Evolutionary conservation across 2,797 vertebrate genomes (phyloP), one percentile per base, ranked within the genome.

Genomic region (Pseudochirops corinnae): DNA sequence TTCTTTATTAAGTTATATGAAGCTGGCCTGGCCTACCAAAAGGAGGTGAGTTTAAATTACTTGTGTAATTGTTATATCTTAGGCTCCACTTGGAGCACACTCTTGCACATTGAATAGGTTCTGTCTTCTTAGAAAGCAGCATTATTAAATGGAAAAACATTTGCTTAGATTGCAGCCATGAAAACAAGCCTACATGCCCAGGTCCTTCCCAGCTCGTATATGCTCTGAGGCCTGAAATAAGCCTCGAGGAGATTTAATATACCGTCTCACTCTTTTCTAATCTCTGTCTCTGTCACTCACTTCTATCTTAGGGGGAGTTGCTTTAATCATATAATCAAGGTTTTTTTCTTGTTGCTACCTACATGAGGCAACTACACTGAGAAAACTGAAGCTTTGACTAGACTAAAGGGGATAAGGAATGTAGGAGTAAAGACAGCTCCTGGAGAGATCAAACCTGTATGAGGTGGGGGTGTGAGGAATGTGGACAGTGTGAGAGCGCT

Each of bases 11-110:
- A 99, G 97, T 99, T 99, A 96, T 99, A 99, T 93, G 98, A 99
- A 98, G 99, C 99, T 90, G 99, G 99, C 12, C 98, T 99, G 94
- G 99, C 99, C 26, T 99, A 99, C 98, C 99, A 99, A 97, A 99
- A 99, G 98, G 99, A 99, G 99, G 99, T 99, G 98, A 97, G 98
- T 98, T 95, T 55, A 90, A 93, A 56, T 91, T 55, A 82, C 1
- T 7, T 96, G 28, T 53, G 0, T 55, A 46, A 87, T 87, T 87
- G 90, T 91, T 16, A 53, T 18, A 55, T 46, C 55, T 16, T 55
- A 91, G 52, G 87, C 74, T 39, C 3, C 50, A 31, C 29, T 60
- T 82, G 87, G 39, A 33, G 91, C 50, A 11, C 3, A 18, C 16
- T 55, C 46, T 31, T 18, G 1, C 33, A n/a, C 50, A 33, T 1